phyloP scores from a whole-genome alignment of 1,140 invertebrate species.

The Caenorhabditis inopinata region DNA sequence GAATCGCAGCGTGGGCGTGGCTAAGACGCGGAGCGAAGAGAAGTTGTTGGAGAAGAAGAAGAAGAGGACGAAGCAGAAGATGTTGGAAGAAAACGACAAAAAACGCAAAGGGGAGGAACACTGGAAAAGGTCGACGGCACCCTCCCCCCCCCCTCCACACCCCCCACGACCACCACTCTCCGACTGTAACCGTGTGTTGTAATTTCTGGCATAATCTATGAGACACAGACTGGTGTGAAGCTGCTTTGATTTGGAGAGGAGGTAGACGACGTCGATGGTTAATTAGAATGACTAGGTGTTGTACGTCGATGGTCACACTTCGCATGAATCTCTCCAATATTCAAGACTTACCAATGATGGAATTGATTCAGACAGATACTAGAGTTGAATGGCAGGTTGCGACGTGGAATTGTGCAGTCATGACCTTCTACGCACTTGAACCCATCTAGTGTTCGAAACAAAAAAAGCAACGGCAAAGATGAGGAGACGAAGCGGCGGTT shows the following conservation, averaged over 20 bases:
- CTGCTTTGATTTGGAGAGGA: background rate
- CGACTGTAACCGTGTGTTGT: constrained; percentile 27
- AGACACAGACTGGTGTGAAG: constrained; percentile 27
- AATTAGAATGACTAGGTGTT: constrained; percentile 23
- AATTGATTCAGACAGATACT: background rate
- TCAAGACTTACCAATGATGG: too few species aligned
- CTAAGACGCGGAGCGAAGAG: constrained; percentile 3
- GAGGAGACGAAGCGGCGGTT: too few species aligned
- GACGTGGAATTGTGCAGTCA: background rate
- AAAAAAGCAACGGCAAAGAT: background rate
- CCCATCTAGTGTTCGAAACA: background rate
- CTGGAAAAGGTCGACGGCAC: constrained; percentile 9
- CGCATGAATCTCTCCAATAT: too few species aligned
- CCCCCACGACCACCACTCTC: too few species aligned
- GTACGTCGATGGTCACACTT: constrained; percentile 30
- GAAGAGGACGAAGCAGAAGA: background rate
- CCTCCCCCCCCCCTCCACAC: too few species aligned
- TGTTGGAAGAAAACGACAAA: background rate
- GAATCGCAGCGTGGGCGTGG: constrained; percentile 22
- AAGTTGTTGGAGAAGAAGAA: background rate
- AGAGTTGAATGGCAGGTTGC: too few species aligned
- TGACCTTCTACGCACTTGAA: background rate
- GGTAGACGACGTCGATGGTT: background rate
- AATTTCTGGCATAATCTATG: constrained; percentile 30
- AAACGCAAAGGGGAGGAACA: background rate